Base-by-base conservation (phyloP, 2,113 vertebrate species). In the Peromyscus leucopus region DNA sequence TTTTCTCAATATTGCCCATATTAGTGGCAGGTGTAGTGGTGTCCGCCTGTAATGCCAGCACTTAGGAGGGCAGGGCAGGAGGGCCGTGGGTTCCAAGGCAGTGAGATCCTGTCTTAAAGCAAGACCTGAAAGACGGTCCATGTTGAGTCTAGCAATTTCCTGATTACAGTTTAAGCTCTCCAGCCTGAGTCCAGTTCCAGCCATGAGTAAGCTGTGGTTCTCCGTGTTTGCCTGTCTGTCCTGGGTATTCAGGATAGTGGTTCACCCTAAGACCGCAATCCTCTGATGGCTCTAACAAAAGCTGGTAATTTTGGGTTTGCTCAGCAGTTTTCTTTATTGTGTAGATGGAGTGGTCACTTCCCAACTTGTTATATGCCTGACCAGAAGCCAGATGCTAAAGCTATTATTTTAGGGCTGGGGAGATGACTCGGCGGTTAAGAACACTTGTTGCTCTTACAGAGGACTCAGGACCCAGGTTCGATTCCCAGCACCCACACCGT, bases 181-280 rank as follows among this genome's bases (percentile, higher is more conserved):
- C 59, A 55, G 46, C 36, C 83, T 26, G 10, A 76, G 46, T 33
- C 57, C 65, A 33, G 46, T 74, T 39, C 36, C 13, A 76, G 57
- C 59, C 65, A 59, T 65, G 57, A 69, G 69, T 21, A 31, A 26
- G 12, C 42, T 39, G 46, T 51, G 83, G 46, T 65, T 86, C 39
- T 28, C 61, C 65, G 39, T 17, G 28, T 31, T n/a, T 63, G 83
- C 59, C 26, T 46, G 15, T 85, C 78, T 83, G 48, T 72, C 26
- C 26, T 4, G 13, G 16, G 59, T 7, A 31, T 33, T 57, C 5
- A 1, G 31, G 72, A 87, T 28, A 57, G 46, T 31, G 61, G 92
- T 78, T 93, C 59, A 89, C 87, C 69, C 87, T 33, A 55, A 89
- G 87, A 75, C 71, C 87, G 33, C 87, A 59, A 26, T 31, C 42